phyloP scores from a whole-genome alignment of 2,797 vertebrate genomes.

The Coluber constrictor region DNA sequence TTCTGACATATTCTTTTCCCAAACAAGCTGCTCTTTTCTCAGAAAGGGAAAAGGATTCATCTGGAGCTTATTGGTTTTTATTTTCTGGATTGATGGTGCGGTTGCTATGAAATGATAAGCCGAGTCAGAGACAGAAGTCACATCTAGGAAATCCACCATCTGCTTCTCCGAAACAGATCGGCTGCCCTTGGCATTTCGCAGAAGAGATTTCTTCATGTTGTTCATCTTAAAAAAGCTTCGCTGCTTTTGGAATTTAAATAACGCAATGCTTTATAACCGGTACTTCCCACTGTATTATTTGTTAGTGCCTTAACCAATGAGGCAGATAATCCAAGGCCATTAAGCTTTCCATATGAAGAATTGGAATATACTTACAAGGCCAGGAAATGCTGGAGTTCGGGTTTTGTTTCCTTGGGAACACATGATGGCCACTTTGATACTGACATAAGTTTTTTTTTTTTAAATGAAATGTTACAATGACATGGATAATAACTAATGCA shows the following conservation, averaged over 20 bases:
- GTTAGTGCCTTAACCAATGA: conserved; percentile 66
- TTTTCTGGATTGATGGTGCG: background rate
- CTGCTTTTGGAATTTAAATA: conserved; percentile 60
- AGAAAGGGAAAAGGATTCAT: background rate
- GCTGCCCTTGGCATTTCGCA: conserved; percentile 40
- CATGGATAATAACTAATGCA: background rate
- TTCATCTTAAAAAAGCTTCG: conserved; percentile 63
- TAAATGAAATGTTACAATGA: background rate
- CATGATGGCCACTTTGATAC: conserved; percentile 1
- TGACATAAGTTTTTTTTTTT: conserved; percentile 33
- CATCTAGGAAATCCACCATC: conserved; percentile 12
- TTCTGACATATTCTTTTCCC: background rate
- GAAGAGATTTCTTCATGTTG: conserved; percentile 64
- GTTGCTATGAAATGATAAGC: background rate
- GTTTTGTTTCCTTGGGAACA: conserved; percentile 28
- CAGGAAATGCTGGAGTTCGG: conserved; percentile 50
- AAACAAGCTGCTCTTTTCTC: background rate
- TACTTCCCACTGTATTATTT: conserved; percentile 68
- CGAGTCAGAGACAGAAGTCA: conserved; percentile 21
- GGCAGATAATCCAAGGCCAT: conserved; percentile 71
- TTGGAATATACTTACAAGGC: conserved; percentile 53
- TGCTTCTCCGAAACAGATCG: conserved; percentile 42
- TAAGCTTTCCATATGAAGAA: conserved; percentile 68
- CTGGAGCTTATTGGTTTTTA: background rate
- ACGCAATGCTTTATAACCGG: conserved; percentile 52